These are phyloP conservation scores for Drosophila insularis DNA, from an alignment of 1,140 invertebrate species.

Conservation along the genomic window DNA sequence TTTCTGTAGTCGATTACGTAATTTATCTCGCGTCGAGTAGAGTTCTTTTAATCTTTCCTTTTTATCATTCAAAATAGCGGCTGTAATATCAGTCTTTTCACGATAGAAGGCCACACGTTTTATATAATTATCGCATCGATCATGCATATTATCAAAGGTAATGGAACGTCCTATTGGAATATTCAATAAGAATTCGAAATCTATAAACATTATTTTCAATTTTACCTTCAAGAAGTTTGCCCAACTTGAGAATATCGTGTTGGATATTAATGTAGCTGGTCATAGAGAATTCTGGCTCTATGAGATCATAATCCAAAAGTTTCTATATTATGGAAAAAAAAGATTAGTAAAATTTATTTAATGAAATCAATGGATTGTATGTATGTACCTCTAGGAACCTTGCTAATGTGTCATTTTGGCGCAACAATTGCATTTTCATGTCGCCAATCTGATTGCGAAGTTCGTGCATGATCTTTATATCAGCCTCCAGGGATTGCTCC, in stretches of 20 bases:
- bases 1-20: neutral
- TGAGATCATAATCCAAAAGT: neutral
- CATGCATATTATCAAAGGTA: neutral
- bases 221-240: neutral
- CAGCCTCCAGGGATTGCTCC: neutral
- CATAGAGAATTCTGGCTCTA: neutral
- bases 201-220: neutral
- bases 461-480: neutral
- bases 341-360: neutral
- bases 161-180: neutral
- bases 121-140: neutral
- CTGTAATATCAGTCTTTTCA: neutral
- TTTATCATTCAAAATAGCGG: neutral
- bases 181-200: neutral
- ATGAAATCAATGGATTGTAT: neutral
- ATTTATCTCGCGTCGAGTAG: neutral
- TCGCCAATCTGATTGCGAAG: neutral
- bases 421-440: neutral
- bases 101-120: slow-evolving; percentile 3
- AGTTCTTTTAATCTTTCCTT: neutral
- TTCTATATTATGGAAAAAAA: neutral
- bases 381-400: neutral
- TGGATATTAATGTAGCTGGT: neutral
- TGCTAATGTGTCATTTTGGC: neutral
- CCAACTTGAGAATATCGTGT: neutral